Evolutionary conservation across 2,113 vertebrate species (phyloP).

Genomic region (Lophius piscatorius): DNA sequence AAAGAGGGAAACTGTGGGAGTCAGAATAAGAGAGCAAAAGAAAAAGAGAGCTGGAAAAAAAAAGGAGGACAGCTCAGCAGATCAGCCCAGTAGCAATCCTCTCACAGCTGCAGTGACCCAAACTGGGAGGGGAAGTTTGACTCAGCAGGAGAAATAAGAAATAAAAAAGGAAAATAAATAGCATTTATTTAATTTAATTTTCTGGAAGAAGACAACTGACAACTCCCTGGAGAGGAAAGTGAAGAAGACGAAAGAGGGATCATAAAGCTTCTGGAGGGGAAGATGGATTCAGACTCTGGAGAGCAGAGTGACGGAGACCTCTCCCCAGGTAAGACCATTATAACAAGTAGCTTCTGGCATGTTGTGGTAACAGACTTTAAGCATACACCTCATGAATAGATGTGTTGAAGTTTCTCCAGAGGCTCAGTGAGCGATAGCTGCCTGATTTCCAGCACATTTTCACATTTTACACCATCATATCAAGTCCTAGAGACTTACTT

Average conservation of each 20-base stretch:
- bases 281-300: conserved; percentile 96
- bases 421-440: not conserved
- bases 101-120: conserved; percentile 63
- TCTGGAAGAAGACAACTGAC: conserved; percentile 26
- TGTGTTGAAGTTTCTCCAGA: too few relatives aligned
- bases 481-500: not conserved
- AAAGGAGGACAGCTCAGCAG: conserved; percentile 62
- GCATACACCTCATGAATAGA: not conserved
- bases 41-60: conserved; percentile 19
- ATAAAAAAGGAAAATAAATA: conserved; percentile 18
- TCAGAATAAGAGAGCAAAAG: conserved; percentile 46
- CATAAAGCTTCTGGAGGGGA: conserved; percentile 62
- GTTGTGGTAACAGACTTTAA: not conserved
- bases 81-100: conserved; percentile 66
- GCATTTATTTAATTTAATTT: not conserved
- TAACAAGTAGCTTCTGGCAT: conserved; percentile 8
- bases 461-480: not conserved
- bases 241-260: conserved; percentile 27
- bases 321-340: conserved; percentile 84
- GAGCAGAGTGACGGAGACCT: conserved; percentile 95
- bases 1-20: conserved; percentile 62
- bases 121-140: conserved; percentile 62
- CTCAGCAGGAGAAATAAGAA: conserved; percentile 35
- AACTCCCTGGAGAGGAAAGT: conserved; percentile 36
- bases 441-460: not conserved